Evolutionary conservation across 2,888 invertebrate genomes (phyloP), one percentile per base, ranked within the genome.

Genomic region (Dorcus parallelipipedus): DNA sequence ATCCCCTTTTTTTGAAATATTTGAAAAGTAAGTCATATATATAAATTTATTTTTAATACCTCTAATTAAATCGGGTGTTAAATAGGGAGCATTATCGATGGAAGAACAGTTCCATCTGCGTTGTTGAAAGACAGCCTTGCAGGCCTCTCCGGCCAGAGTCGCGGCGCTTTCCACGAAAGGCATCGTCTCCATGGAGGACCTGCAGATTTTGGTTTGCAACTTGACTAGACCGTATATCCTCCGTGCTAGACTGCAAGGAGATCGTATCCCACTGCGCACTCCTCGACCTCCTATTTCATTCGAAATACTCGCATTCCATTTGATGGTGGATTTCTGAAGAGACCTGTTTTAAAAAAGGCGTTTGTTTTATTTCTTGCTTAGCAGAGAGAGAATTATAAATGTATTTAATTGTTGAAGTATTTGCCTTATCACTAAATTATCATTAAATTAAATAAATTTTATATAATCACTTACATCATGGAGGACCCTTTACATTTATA

Each of bases 31-130:
- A 20, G 20, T 20, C 20, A 20, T 20, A 20, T 2, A 20, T 2
- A 20, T 2, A 20, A 20, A 20, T 3, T 20, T 20, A 20, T 20
- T 20, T 20, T 20, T 20, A 1, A 20, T 75, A 91, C 93, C 92
- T 79, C 88, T 84, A 2, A 88, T 85, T 63, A 93, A 79, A 76
- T 93, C 93, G 6, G 89, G 87, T n/a, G 87, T 83, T 66, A 86
- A 84, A 67, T 83, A 82, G 0, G 93, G 93, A 0, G 90, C 90
- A 20, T 81, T 80, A 43, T 83, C 82, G 53, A 91, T 82, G 47
- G 90, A 87, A 59, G 90, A 89, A 78, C 93, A 93, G 79, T 93
- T 93, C 93, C 93, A 93, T 58, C 92, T 80, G 62, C 90, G 82
- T 68, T 89, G 84, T 26, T 82, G 81, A 77, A 92, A 90, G 23